Conservation (phyloP, 2,888 invertebrate species). For the Endomychus coccineus region DNA sequence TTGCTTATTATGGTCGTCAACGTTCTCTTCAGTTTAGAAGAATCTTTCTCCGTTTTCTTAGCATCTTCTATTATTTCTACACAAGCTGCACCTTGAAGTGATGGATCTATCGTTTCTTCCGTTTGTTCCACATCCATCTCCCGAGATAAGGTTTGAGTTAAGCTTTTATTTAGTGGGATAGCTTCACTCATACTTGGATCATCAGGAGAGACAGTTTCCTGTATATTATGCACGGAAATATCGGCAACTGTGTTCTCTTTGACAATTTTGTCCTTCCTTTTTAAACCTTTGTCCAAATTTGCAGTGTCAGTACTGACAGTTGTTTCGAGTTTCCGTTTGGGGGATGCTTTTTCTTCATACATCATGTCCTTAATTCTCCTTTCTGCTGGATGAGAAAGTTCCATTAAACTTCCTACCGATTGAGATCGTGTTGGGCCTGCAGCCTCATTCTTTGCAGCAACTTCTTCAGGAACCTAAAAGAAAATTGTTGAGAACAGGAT, state of each 20-base stretch:
- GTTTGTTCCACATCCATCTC: slow-evolving; percentile 36
- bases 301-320: slow-evolving; percentile 65
- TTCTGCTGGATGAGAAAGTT: slow-evolving; percentile 61
- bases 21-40: slow-evolving; percentile 36
- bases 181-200: slow-evolving; percentile 33
- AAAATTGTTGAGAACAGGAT: slow-evolving; percentile 10
- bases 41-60: slow-evolving; percentile 34
- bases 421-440: slow-evolving; percentile 48
- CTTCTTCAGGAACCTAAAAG: slow-evolving; percentile 34
- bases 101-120: slow-evolving; percentile 31
- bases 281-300: slow-evolving; percentile 40
- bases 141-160: slow-evolving; percentile 36
- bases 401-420: slow-evolving; percentile 68
- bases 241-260: slow-evolving; percentile 43
- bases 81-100: slow-evolving; percentile 42
- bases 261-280: slow-evolving; percentile 56
- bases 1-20: slow-evolving; percentile 27
- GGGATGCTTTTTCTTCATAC: slow-evolving; percentile 48
- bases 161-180: slow-evolving; percentile 35
- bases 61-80: slow-evolving; percentile 44
- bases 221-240: slow-evolving; percentile 35
- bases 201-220: slow-evolving; percentile 30
- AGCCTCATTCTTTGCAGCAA: slow-evolving; percentile 36
- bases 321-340: slow-evolving; percentile 69
- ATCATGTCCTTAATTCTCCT: slow-evolving; percentile 67